Base-by-base conservation (phyloP, 2,797 vertebrate species). In the Bradypodion pumilum region DNA sequence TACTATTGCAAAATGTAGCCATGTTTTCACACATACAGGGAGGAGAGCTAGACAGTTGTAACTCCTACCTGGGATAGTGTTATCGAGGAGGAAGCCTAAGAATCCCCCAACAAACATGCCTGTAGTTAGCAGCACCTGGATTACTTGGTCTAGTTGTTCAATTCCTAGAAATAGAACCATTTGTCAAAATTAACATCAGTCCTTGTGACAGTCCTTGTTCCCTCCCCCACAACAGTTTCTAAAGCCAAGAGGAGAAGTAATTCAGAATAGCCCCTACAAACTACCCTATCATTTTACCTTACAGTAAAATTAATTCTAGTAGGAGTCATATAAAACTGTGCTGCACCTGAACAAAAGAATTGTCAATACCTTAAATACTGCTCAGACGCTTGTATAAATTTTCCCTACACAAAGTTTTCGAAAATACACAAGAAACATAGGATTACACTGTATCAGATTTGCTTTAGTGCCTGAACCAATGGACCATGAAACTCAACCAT, bases 41-140 rank as follows among this genome's bases (percentile, higher is more conserved):
- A 66, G 74, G 49, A n/a, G 85, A 70, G 2, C 40, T 66, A 74
- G 42, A 4, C 65, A 10, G 32, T 91, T 84, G 81, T 66, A 88
- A 90, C 81, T 87, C 91, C 86, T 95, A 99, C 99, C 98, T 90
- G 98, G 98, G 88, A 99, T 95, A 72, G 98, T 99, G 95, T 99
- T 99, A 93, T 99, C 99, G 78, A 99, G 94, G 42, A 98, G 7
- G 86, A 99, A 99, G 40, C 97, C 98, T 82, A 98, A 95, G 93
- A 98, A 96, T 70, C 99, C 98, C 25, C 98, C 98, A 0, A 99
- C 97, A 93, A 99, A 99, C 99, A 99, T 99, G 86, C 97, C 96
- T 10, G 98, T 99, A 81, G 98, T 99, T 86, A 99, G 94, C 84
- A 99, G 97, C 60, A 99, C 98, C 91, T 95, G 96, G 40, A 98